Evolutionary conservation across 1,140 invertebrate genomes (phyloP), one percentile per base, ranked within the genome.

Genomic region (Bombus consobrinus): DNA sequence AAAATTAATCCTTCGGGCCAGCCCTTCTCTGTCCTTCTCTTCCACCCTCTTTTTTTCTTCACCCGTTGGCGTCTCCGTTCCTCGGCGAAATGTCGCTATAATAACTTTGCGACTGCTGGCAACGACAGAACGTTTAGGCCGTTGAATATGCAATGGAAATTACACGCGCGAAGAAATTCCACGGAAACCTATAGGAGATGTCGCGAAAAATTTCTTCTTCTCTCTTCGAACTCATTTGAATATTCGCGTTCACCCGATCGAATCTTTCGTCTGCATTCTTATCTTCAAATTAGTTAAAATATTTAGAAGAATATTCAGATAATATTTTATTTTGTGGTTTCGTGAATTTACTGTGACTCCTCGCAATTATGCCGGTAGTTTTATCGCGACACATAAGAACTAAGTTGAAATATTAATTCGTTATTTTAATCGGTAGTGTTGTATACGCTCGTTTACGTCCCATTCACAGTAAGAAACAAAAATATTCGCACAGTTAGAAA

Each of bases 61-160:
- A 8, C 41, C 39, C 37, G 18, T 57, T 18, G 39, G 15, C 71
- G 83, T 88, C 86, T 84, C 83, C 75, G 83, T 86, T 87, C 78
- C 82, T 41, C 59, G 74, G 73, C 87, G 74, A 83, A 86, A 87
- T 80, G 81, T 78, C 88, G 85, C 84, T 88, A 88, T 88, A 91
- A 92, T 92, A 91, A 92, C 90, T 91, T 91, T 81, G 81, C 86
- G 86, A 89, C 90, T 92, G 89, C 90, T 92, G 90, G 83, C 91
- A 87, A 87, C 87, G 91, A 89, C 89, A 83, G 87, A 88, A 83
- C 81, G 82, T 90, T 87, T 90, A 89, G 90, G 82, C 83, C 86
- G 83, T 81, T 91, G 90, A 92, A 92, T 92, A 89, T 92, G 90
- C 89, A 92, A 92, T 87, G 87, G 86, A 89, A 92, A 91, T 92